Evolutionary conservation across 2,888 invertebrate species (phyloP).

Genomic region (Cephus runcator): DNA sequence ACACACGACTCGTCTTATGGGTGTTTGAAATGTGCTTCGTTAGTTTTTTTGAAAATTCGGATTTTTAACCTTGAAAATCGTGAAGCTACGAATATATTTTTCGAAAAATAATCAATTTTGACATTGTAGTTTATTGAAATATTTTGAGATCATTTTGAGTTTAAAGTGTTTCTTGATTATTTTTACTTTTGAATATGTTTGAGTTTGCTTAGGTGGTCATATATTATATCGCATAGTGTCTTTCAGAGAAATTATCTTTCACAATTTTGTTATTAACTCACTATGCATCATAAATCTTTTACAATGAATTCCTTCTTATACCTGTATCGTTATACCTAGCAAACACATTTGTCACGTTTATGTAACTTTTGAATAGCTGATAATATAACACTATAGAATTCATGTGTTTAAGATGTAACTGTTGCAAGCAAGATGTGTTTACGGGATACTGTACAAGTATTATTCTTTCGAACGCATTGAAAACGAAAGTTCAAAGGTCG

Average conservation of each 20-base stretch:
- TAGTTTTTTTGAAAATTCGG: not conserved
- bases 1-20: not conserved
- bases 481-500: constrained; percentile 2
- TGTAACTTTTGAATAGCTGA: not conserved
- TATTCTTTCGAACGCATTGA: not conserved
- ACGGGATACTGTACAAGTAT: not conserved
- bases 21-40: not conserved
- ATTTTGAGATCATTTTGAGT: not conserved
- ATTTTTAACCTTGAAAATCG: not conserved
- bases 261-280: not conserved
- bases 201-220: not conserved
- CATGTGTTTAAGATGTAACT: not conserved
- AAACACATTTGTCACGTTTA: not conserved
- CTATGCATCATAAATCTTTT: not conserved
- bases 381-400: not conserved
- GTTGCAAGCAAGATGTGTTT: not conserved
- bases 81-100: not conserved
- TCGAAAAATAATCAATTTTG: not conserved
- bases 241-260: not conserved
- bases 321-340: not conserved
- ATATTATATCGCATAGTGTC: not conserved
- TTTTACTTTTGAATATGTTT: not conserved
- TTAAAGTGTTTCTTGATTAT: not conserved
- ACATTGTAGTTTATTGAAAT: not conserved
- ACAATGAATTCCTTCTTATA: not conserved